A percentile compares a stretch with the other conserved stretches of the same genome.
These are phyloP conservation scores for Porites rus DNA, from an alignment of 92 coral and sea anemone genomes.

Conservation along the genomic window DNA sequence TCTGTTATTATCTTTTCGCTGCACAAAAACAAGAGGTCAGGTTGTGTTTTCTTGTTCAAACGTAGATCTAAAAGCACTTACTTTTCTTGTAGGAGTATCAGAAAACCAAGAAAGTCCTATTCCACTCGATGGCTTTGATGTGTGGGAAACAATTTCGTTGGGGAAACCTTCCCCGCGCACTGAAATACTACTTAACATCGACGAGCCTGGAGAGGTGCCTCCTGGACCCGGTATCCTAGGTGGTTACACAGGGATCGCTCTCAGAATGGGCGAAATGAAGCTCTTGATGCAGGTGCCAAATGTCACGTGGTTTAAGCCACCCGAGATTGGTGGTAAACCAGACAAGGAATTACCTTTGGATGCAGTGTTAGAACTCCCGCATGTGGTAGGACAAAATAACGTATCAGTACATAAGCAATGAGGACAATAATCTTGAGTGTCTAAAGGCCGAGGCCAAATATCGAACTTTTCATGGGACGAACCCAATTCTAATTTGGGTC, in stretches of 20 bases:
- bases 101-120: constrained; percentile 14
- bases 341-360: neutral
- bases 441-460: too few relatives aligned
- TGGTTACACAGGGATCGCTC: constrained; percentile 63
- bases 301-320: constrained; percentile 76
- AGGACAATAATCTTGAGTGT: too few relatives aligned
- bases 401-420: neutral
- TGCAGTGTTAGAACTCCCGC: neutral
- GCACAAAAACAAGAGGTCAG: too few relatives aligned
- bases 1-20: too few relatives aligned
- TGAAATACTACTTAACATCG: constrained; percentile 86
- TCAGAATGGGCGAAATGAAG: constrained; percentile 78
- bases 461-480: too few relatives aligned
- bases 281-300: constrained; percentile 68
- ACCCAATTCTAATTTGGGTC: too few relatives aligned
- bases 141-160: constrained; percentile 79
- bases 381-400: neutral
- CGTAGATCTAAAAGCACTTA: neutral
- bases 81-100: constrained; percentile 1
- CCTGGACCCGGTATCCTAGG: constrained; percentile 31
- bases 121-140: constrained; percentile 74
- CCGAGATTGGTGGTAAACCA: constrained; percentile 60
- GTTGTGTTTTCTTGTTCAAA: too few relatives aligned
- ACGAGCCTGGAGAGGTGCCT: constrained; percentile 24
- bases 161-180: constrained; percentile 82